Conservation (phyloP, 2,113 vertebrate genomes). For the Plecotus auritus region DNA sequence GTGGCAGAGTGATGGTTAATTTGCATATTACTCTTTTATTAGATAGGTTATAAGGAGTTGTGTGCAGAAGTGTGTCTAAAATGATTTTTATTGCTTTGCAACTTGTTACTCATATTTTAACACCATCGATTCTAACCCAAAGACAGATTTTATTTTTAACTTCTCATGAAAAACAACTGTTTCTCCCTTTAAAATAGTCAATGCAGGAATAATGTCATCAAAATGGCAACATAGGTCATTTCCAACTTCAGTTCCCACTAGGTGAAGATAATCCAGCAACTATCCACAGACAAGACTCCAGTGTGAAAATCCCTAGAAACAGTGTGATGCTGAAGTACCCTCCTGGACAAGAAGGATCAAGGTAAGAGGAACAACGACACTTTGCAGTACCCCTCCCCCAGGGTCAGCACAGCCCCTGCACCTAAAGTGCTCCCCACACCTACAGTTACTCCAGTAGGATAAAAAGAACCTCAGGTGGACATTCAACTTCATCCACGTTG, state of each 20-base stretch:
- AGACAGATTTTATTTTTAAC: neutral
- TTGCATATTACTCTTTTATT: too few relatives aligned
- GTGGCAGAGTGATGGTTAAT: too few relatives aligned
- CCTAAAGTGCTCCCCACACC: too few relatives aligned
- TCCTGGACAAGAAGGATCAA: neutral
- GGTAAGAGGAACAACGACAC: neutral
- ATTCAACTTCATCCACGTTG: neutral
- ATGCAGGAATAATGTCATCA: neutral
- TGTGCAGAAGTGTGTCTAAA: neutral
- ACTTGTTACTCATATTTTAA: neutral
- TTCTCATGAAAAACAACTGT: neutral
- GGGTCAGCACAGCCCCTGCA: neutral
- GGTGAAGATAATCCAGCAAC: neutral
- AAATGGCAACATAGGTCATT: neutral
- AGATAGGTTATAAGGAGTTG: neutral
- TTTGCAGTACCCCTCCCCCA: neutral
- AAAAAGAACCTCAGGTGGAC: neutral
- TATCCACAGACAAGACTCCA: neutral
- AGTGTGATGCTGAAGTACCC: neutral
- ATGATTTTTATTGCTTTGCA: neutral
- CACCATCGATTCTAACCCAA: neutral
- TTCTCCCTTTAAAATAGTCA: neutral
- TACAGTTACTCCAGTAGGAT: neutral
- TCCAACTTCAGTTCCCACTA: too few relatives aligned
- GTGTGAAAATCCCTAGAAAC: neutral